These are phyloP conservation scores for Sylvilagus bachmani DNA, from an alignment of 2,113 vertebrate genomes.

Conservation along the genomic window DNA sequence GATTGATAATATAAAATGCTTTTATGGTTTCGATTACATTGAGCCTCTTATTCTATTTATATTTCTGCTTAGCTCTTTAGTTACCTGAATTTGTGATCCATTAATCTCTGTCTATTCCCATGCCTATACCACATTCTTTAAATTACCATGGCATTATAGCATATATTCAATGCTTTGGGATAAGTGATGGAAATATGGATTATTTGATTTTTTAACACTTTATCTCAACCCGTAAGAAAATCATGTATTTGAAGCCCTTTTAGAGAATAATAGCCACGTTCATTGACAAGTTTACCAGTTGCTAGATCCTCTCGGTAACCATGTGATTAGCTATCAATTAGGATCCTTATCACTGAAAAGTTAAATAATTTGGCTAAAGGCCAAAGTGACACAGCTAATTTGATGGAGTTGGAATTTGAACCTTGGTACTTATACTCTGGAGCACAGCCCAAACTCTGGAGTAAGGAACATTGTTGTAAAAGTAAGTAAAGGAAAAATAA, in stretches of 20 bases:
- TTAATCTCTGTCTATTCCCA: not conserved
- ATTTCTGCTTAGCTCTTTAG: not conserved
- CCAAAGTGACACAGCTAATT: not conserved
- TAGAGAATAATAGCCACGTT: not conserved
- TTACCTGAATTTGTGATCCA: not conserved
- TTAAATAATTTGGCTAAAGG: not conserved
- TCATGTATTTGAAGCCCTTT: not conserved
- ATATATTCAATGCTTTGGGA: not conserved
- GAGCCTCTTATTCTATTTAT: not conserved
- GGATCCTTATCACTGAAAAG: not conserved
- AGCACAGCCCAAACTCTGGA: not conserved
- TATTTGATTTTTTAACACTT: not conserved
- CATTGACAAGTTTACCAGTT: not conserved
- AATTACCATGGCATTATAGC: not conserved
- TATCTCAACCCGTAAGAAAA: conserved; percentile 36
- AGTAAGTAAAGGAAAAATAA: not conserved
- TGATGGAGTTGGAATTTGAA: not conserved
- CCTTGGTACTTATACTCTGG: not conserved
- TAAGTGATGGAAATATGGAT: not conserved
- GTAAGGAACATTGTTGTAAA: conserved; percentile 21
- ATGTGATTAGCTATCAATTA: not conserved
- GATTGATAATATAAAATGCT: not conserved
- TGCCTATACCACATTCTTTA: not conserved
- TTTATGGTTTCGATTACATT: not conserved
- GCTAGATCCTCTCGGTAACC: not conserved